Base-by-base conservation (phyloP, 2,888 invertebrate species). In the Conchocele bisecta region DNA sequence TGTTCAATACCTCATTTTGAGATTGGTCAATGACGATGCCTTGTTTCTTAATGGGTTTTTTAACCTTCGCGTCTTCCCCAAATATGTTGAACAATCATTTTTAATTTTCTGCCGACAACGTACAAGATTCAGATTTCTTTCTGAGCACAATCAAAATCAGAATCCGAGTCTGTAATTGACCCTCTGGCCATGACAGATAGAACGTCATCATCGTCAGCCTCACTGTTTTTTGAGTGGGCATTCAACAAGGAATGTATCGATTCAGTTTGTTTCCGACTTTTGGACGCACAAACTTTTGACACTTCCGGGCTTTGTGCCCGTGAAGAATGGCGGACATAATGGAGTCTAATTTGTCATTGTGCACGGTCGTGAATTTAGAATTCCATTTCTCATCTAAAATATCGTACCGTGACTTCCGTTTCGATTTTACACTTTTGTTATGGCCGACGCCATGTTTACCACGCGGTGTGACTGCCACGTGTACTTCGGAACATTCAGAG, bases 31-130 rank as follows among this genome's bases (percentile, higher is more conserved):
- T 26, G 3, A 24, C 24, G 33, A 51, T 51, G 11, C 51, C 31
- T 22, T 9, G 7, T 29, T 51, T 51, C 29, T 51, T 51, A n/a
- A 33, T 35, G 17, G 51, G 4, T 51, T 51, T 51, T 6, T 51
- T 51, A 4, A 35, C 51, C 17, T 33, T 13, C 11, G 51, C 51
- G 22, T 51, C 51, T 11, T 51, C 51, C 51, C 51, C 51, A 51
- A 51, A 51, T 29, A 51, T 22, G 20, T 51, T 35, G 33, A 51
- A 51, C 15, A 51, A n/a, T 17, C 51, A 51, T 29, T 51, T 51
- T 29, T 29, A 28, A 22, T 7, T 22, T 24, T 48, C 11, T 6
- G 24, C 20, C 6, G 7, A 6, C 9, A n/a, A n/a, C n/a, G n/a
- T n/a, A n/a, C n/a, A n/a, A n/a, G n/a, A n/a, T n/a, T n/a, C n/a